Conservation (phyloP, 2,113 vertebrate genomes). For the Amphiprion percula region DNA sequence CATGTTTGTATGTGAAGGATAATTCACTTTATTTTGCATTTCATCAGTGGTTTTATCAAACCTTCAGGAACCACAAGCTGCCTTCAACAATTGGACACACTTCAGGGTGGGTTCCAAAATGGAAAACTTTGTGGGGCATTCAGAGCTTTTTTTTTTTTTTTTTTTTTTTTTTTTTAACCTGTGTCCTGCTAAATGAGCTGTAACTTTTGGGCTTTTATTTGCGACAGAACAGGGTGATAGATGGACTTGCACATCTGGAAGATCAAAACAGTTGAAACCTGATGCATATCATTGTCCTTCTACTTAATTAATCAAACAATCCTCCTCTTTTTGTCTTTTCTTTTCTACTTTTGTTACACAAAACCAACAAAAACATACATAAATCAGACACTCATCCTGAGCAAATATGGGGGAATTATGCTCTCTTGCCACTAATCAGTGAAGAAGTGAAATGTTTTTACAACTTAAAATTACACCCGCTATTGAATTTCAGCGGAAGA, state of each 20-base stretch:
- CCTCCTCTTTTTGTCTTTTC: background rate
- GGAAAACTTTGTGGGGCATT: background rate
- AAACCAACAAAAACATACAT: conserved; percentile 47
- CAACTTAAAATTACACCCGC: conserved; percentile 16
- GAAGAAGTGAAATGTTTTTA: conserved; percentile 37
- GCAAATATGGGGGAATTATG: conserved; percentile 20
- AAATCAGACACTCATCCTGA: conserved; percentile 33
- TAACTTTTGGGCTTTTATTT: background rate
- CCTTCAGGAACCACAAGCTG: background rate
- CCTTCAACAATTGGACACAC: background rate
- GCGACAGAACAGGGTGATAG: conserved; percentile 14
- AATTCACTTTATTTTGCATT: background rate
- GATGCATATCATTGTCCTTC: conserved; percentile 1
- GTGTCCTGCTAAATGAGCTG: conserved; percentile 36
- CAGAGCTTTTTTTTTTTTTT: background rate
- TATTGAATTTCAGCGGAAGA: conserved; percentile 2
- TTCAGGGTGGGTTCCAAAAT: background rate
- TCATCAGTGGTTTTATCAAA: background rate
- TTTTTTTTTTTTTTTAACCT: background rate
- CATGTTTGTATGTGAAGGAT: background rate
- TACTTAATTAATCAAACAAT: conserved; percentile 32
- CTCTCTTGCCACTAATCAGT: conserved; percentile 41
- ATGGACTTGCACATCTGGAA: conserved; percentile 30
- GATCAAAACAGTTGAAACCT: conserved; percentile 64
- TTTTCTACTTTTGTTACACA: conserved; percentile 25